phyloP scores from a whole-genome alignment of 1,140 invertebrate species.

The Adoxophyes honmai region DNA sequence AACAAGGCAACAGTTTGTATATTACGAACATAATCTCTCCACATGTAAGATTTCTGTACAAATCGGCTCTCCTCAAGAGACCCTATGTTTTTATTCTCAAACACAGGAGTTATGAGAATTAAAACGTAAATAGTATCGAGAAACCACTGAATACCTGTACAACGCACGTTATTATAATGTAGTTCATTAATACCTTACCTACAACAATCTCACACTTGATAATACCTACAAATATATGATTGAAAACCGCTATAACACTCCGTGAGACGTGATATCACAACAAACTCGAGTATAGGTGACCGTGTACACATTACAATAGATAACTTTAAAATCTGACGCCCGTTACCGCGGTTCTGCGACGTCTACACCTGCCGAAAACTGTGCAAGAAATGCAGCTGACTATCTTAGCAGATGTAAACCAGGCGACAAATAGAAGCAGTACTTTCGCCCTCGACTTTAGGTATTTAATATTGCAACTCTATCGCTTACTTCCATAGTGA shows the following conservation, averaged over 20 bases:
- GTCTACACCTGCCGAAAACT: no score
- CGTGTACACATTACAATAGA: conserved; percentile 1
- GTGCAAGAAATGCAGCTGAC: no score
- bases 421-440: no score
- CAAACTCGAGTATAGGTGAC: conserved; percentile 10
- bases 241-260: background rate
- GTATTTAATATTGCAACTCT: no score
- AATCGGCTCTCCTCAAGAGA: background rate
- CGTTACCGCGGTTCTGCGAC: background rate
- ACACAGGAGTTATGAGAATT: background rate
- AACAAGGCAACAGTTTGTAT: conserved; percentile 54
- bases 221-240: conserved; percentile 14
- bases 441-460: no score
- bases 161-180: background rate
- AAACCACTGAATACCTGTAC: background rate
- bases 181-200: conserved; percentile 20
- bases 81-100: background rate
- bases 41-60: background rate
- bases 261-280: conserved; percentile 10
- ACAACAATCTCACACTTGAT: conserved; percentile 32
- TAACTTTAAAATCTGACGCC: background rate
- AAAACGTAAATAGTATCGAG: background rate
- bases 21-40: conserved; percentile 13
- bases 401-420: no score
- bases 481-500: no score